Evolutionary conservation across 2,113 vertebrate species (phyloP).

Genomic region (Corythoichthys haematopterus): DNA sequence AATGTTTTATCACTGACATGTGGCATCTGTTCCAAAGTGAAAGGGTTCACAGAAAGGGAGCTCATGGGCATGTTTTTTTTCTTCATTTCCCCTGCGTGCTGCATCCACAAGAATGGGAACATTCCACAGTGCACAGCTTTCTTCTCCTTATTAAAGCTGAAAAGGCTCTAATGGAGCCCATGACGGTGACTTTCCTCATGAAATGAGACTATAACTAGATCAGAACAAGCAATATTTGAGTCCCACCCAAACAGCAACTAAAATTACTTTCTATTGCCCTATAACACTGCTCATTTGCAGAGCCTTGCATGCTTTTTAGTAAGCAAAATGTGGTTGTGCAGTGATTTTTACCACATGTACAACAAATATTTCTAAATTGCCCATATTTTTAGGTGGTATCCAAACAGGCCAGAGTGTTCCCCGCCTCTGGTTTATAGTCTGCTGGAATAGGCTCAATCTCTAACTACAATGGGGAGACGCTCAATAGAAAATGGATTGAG

Average conservation of each 20-base stretch:
- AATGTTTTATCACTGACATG: constrained; percentile 41
- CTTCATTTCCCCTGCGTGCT: constrained; percentile 5
- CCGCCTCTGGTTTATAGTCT: too few species aligned
- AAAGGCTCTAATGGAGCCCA: background rate
- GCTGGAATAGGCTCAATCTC: too few species aligned
- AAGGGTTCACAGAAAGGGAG: background rate
- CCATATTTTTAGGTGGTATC: too few species aligned
- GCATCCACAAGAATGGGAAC: constrained; percentile 11
- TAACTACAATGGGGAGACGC: too few species aligned
- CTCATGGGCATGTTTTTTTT: constrained; percentile 17
- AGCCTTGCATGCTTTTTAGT: background rate
- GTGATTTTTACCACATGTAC: background rate
- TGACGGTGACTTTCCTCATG: constrained; percentile 2
- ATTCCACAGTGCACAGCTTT: background rate
- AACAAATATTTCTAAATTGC: background rate
- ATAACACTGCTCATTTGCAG: constrained; percentile 1
- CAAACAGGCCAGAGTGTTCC: too few species aligned
- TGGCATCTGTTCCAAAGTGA: constrained; percentile 17
- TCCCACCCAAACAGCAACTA: background rate
- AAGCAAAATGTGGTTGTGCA: background rate
- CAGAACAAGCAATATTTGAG: background rate
- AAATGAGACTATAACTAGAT: constrained; percentile 1
- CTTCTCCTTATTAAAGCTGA: constrained; percentile 3
- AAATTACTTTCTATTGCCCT: background rate
- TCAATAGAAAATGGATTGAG: too few species aligned